phyloP scores from a whole-genome alignment of 2,888 invertebrate genomes.

The Eilema sororculum region DNA sequence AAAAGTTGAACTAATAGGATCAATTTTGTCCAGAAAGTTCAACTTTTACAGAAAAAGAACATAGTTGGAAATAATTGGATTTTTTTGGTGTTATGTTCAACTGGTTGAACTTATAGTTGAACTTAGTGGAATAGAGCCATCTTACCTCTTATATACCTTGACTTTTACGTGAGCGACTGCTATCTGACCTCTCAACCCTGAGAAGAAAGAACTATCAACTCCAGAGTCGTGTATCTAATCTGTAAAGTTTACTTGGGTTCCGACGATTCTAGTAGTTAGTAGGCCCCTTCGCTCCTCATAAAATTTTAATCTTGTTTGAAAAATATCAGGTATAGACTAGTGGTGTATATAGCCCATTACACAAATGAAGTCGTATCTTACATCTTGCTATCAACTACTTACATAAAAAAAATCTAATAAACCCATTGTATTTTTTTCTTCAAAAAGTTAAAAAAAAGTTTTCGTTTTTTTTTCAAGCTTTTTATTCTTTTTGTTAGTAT shows the following conservation, averaged over 20 bases:
- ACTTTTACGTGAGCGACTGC: neutral
- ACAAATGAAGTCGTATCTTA: neutral
- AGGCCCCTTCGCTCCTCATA: too few relatives aligned
- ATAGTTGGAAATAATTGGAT: too few relatives aligned
- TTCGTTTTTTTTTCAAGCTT: constrained; percentile 5
- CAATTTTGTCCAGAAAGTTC: too few relatives aligned
- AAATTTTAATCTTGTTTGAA: neutral
- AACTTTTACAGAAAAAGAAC: too few relatives aligned
- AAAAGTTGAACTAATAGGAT: too few relatives aligned
- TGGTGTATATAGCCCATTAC: neutral
- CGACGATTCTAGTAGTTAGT: neutral
- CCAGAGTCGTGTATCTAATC: neutral
- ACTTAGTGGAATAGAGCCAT: too few relatives aligned
- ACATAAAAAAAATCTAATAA: too few relatives aligned
- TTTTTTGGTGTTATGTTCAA: too few relatives aligned
- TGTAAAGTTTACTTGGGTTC: neutral
- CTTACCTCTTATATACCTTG: too few relatives aligned
- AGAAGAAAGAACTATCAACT: neutral
- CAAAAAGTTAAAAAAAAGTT: neutral
- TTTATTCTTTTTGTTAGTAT: constrained; percentile 3
- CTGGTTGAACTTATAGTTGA: too few relatives aligned
- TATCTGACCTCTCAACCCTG: neutral
- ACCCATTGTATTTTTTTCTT: constrained; percentile 4
- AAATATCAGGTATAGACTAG: neutral
- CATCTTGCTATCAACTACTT: neutral